Percentiles rank a stretch among this genome's conserved stretches.
These are phyloP conservation scores for Myotis daubentonii DNA, from an alignment of 2,797 vertebrate genomes.

Conservation along the genomic window DNA sequence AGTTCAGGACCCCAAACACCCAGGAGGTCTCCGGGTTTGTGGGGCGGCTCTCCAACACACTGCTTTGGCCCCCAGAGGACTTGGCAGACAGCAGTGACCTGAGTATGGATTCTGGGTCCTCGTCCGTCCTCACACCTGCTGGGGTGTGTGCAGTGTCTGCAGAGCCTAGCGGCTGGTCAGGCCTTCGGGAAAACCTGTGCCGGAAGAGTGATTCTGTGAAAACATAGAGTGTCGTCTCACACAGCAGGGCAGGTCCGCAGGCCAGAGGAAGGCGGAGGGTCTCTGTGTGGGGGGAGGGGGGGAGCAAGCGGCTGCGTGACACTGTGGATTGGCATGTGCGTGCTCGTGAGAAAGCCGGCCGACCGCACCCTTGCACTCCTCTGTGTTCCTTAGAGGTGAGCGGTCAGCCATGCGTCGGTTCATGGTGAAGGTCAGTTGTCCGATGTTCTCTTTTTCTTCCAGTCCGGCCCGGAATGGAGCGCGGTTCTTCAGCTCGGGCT, in stretches of 20 bases:
- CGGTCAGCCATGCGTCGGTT: neutral
- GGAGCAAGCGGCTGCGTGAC: neutral
- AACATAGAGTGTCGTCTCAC: neutral
- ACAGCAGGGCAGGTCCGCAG: neutral
- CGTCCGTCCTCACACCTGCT: neutral
- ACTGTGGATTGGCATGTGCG: neutral
- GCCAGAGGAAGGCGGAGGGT: neutral
- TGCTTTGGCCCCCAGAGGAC: neutral
- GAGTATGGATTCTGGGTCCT: neutral
- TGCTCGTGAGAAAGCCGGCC: no score
- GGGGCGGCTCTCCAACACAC: neutral
- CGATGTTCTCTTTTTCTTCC: neutral
- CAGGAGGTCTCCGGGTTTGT: neutral
- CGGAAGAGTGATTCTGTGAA: neutral
- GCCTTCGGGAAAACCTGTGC: constrained; percentile 38
- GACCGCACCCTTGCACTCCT: neutral
- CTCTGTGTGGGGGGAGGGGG: no score
- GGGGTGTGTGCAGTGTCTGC: neutral
- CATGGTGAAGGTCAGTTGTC: neutral
- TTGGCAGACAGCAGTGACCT: neutral
- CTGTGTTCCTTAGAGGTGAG: neutral
- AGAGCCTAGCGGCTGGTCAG: neutral
- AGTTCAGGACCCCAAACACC: neutral
- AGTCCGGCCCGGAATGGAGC: neutral
- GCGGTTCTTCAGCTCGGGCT: neutral